phyloP scores from a whole-genome alignment of 2,797 vertebrate species.

The Pterois miles region DNA sequence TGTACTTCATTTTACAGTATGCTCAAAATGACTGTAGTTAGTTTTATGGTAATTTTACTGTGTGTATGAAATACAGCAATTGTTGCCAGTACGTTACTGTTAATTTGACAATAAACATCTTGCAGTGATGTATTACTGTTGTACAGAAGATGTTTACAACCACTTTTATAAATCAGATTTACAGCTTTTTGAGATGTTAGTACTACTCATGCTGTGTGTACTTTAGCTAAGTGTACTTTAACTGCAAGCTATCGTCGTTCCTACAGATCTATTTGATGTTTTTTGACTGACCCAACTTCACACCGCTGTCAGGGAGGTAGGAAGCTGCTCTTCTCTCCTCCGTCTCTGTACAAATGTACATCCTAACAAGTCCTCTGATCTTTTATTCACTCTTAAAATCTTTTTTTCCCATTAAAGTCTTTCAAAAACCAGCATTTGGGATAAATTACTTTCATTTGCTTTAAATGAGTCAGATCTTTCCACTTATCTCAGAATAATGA shows the following conservation, averaged over 20 bases:
- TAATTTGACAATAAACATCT: neutral
- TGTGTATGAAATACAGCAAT: neutral
- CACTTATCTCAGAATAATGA: constrained; percentile 33
- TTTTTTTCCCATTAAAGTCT: constrained; percentile 16
- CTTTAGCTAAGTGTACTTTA: neutral
- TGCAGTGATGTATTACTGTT: neutral
- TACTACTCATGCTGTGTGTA: neutral
- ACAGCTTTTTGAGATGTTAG: neutral
- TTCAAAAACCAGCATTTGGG: constrained; percentile 11
- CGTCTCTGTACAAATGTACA: constrained; percentile 7
- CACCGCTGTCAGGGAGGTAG: neutral
- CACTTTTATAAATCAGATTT: neutral
- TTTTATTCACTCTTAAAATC: constrained; percentile 58
- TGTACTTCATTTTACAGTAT: neutral
- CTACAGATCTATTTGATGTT: constrained; percentile 19
- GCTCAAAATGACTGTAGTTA: neutral
- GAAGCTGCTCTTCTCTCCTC: neutral
- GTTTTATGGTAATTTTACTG: neutral
- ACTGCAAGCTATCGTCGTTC: neutral
- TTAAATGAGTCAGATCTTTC: constrained; percentile 36
- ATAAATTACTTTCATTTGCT: constrained; percentile 43
- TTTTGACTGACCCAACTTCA: constrained; percentile 9
- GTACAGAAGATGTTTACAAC: neutral
- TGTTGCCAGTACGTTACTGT: neutral
- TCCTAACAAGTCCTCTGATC: constrained; percentile 51